These are phyloP conservation scores for Reticulitermes speratus DNA, from an alignment of 1,140 invertebrate species.

Conservation along the genomic window DNA sequence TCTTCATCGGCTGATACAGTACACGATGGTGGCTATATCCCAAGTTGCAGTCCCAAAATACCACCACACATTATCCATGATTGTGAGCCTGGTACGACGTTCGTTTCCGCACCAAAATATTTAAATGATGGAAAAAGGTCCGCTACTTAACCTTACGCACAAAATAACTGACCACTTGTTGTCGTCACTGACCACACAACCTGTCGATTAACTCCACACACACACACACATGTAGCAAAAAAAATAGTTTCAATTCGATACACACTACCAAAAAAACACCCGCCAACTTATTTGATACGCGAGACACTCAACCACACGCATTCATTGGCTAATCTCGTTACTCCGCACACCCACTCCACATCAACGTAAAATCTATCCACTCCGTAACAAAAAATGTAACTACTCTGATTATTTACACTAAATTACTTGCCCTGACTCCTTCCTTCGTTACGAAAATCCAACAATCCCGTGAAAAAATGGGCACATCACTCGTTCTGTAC, in stretches of 20 bases:
- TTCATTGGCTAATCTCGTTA: too few species aligned
- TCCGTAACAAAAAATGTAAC: neutral
- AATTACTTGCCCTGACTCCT: neutral
- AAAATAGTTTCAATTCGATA: neutral
- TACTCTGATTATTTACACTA: neutral
- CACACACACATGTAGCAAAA: neutral
- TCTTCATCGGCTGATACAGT: neutral
- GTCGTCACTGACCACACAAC: neutral
- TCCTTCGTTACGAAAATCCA: neutral
- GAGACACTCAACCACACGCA: neutral
- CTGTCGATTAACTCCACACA: conserved; percentile 5
- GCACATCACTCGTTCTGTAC: neutral
- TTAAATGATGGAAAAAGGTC: neutral
- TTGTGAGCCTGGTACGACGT: neutral
- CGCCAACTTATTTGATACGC: neutral
- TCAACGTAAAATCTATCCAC: neutral
- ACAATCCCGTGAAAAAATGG: neutral
- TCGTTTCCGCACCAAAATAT: too few species aligned
- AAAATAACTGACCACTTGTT: conserved; percentile 7
- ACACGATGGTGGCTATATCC: neutral
- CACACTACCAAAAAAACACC: neutral
- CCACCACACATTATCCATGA: conserved; percentile 10
- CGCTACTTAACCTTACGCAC: neutral
- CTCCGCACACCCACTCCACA: too few species aligned
- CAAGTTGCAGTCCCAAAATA: neutral